Conservation (phyloP, 2,888 invertebrate species). For the Heliothis peltigera region DNA sequence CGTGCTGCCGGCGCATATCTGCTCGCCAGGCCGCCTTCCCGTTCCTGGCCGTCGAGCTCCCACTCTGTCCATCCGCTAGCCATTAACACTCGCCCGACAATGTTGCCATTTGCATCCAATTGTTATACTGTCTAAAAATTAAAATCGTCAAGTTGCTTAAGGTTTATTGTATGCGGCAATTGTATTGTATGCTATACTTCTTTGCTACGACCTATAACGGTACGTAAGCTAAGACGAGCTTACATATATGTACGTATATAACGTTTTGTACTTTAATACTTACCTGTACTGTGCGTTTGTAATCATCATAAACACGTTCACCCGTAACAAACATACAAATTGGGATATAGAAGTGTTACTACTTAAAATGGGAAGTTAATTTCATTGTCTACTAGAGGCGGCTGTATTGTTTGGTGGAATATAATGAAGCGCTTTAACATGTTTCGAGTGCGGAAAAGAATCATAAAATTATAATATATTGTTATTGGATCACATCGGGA, state of each 20-base stretch:
- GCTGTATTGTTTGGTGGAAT: neutral
- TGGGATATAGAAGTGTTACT: no score
- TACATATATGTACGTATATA: no score
- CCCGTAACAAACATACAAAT: no score
- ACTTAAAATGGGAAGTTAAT: no score
- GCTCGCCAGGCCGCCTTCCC: neutral
- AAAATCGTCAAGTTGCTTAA: neutral
- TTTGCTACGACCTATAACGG: no score
- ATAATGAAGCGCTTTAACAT: constrained; percentile 13
- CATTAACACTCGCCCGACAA: neutral
- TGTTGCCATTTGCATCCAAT: neutral
- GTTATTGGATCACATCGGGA: constrained; percentile 20
- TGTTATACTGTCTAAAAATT: neutral
- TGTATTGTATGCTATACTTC: neutral
- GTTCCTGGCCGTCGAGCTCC: neutral
- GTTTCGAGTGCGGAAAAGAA: constrained; percentile 18
- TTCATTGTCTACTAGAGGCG: no score
- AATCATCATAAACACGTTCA: no score
- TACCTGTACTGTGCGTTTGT: no score
- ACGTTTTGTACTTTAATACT: no score
- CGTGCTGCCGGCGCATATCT: constrained; percentile 24
- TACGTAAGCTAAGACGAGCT: no score
- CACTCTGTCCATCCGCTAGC: constrained; percentile 1
- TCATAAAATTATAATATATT: constrained; percentile 27
- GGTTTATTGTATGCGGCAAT: neutral